Evolutionary conservation across 53 echinoderm and acorn worm genomes (phyloP), one percentile per base, ranked within the genome.

Genomic region (Paelopatides confundens): DNA sequence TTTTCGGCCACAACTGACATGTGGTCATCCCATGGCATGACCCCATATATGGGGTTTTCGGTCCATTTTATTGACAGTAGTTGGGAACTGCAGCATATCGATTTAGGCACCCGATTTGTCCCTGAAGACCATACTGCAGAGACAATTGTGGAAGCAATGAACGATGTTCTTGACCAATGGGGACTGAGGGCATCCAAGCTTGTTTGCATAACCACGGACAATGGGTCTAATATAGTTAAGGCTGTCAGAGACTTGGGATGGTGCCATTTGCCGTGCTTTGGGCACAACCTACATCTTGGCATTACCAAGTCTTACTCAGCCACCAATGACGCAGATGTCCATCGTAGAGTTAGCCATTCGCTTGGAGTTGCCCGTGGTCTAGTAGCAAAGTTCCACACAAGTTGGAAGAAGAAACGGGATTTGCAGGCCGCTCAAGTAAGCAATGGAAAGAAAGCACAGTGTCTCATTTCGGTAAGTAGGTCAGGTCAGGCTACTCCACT

Each of bases 1-100:
- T 85, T 90, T 90, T 31, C 90, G 2, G 74, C 29, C 1, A 85
- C 90, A 5, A 68, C 85, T 3, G 90, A 85, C 65, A 85, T 90
- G 90, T 90, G 85, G 90, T 90, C 90, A 17, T 90, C 90, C 15
- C 90, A 85, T 17, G 85, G 85, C 14, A 62, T 90, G 77, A 76
- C 47, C 4, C 34, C 90, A 12, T 90, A 82, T 27, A 38, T 84
- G 71, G 84, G 83, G 6, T 70, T 47, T 23, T 35, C 83, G 7
- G 71, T 65, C 3, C 87, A 87, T 17, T 86, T 86, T 27, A 64
- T 76, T 5, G 65, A 63, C 27, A 10, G 17, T 9, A 0, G 1
- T 11, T 88, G 79, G 88, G 11, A 79, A 31, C 49, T 88, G 3
- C n/a, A 47, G 1, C 88, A 79, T 5, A 66, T 88, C 36, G 78